Percentiles rank a stretch among this genome's conserved stretches.
phyloP scores from a whole-genome alignment of 2,797 vertebrate species.

The Protosalanx chinensis region DNA sequence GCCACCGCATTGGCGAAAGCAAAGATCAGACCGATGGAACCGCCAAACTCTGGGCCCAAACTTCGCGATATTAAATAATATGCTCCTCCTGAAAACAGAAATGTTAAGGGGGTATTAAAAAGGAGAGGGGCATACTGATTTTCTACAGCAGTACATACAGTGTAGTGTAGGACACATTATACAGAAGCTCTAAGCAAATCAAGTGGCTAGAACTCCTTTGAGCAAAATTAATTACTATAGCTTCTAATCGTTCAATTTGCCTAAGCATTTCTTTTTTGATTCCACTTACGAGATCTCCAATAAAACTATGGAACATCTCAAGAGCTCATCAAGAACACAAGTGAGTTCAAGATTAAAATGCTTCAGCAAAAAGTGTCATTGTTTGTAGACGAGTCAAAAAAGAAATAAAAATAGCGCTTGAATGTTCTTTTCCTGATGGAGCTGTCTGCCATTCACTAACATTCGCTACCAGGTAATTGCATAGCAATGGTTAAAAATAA shows the following conservation, averaged over 20 bases:
- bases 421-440: too few species aligned
- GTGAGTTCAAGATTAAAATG: background rate
- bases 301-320: background rate
- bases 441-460: too few species aligned
- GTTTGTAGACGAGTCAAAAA: background rate
- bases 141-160: background rate
- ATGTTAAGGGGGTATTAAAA: too few species aligned
- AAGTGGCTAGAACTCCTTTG: background rate
- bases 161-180: background rate
- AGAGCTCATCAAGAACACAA: background rate
- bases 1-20: slow-evolving; percentile 98
- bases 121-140: background rate
- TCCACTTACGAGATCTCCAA: background rate
- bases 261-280: background rate
- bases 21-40: slow-evolving; percentile 96
- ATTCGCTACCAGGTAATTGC: too few species aligned
- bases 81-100: slow-evolving; percentile 80
- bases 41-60: slow-evolving; percentile 96
- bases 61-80: slow-evolving; percentile 98
- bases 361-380: background rate
- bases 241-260: too few species aligned
- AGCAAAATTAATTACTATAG: background rate
- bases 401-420: background rate
- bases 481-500: too few species aligned
- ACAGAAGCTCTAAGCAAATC: background rate